phyloP scores from a whole-genome alignment of 2,888 invertebrate genomes.

The Apamea epomidion region DNA sequence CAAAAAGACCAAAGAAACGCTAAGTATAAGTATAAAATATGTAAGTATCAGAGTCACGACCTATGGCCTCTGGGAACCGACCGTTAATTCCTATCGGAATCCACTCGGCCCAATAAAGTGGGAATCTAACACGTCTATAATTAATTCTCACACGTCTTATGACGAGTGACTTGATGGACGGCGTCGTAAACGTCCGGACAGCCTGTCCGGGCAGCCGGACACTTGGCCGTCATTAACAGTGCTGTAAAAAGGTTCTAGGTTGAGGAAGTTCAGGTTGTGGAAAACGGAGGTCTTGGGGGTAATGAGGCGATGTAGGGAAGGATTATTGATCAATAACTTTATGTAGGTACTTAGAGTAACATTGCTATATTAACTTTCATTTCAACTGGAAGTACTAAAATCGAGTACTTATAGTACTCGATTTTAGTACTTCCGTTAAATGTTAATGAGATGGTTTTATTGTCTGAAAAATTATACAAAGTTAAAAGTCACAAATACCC shows the following conservation, averaged over 20 bases:
- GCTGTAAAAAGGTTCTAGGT: slow-evolving; percentile 59
- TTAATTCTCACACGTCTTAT: slow-evolving; percentile 76
- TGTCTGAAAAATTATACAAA: not conserved
- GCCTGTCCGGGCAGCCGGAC: slow-evolving; percentile 58
- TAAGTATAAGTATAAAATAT: slow-evolving; percentile 57
- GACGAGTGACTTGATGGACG: slow-evolving; percentile 65
- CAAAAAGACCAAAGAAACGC: slow-evolving; percentile 34
- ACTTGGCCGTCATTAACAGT: slow-evolving; percentile 61
- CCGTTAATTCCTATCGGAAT: slow-evolving; percentile 68
- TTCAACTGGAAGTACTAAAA: not conserved
- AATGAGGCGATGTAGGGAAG: slow-evolving; percentile 5
- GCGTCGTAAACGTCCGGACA: slow-evolving; percentile 69
- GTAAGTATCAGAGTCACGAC: slow-evolving; percentile 60
- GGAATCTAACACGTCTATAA: slow-evolving; percentile 71
- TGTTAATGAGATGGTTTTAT: not conserved
- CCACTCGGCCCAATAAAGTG: slow-evolving; percentile 54
- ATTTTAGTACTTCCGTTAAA: no score
- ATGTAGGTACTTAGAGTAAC: not conserved
- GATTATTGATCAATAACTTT: not conserved
- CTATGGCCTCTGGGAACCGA: slow-evolving; percentile 62
- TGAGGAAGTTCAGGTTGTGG: slow-evolving; percentile 16
- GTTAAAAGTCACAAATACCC: not conserved
- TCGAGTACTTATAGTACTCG: no score
- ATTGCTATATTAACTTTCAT: not conserved
- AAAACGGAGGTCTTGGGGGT: slow-evolving; percentile 4